A percentile compares a stretch with the other conserved stretches of the same genome.
These are phyloP conservation scores for Saccopteryx leptura DNA, from an alignment of 2,113 vertebrate genomes.

Conservation along the genomic window DNA sequence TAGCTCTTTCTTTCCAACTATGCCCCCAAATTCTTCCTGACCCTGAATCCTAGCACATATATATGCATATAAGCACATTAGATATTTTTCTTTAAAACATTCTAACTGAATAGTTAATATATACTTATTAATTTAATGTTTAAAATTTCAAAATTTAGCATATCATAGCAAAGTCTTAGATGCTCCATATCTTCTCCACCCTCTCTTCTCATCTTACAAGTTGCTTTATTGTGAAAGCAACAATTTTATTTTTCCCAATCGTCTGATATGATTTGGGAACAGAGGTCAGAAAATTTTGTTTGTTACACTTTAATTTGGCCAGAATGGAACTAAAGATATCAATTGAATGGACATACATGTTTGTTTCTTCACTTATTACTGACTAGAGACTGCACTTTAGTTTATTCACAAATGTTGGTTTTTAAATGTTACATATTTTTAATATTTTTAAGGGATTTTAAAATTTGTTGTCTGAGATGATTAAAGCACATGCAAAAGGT, in stretches of 20 bases:
- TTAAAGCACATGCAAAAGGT: conserved; percentile 58
- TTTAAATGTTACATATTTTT: conserved; percentile 58
- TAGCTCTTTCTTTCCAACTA: neutral
- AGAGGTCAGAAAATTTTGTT: conserved; percentile 43
- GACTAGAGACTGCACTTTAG: neutral
- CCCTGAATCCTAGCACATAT: neutral
- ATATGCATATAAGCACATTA: neutral
- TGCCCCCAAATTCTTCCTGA: neutral
- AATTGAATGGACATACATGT: conserved; percentile 17
- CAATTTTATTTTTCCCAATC: neutral
- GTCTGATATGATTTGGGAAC: conserved; percentile 29
- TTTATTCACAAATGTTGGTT: neutral
- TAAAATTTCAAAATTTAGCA: neutral
- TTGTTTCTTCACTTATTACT: conserved; percentile 43
- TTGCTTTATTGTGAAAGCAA: conserved; percentile 8
- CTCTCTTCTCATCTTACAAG: neutral
- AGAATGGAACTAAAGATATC: conserved; percentile 55
- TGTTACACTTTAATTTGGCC: conserved; percentile 53
- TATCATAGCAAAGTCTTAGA: neutral
- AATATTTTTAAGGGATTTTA: conserved; percentile 43
- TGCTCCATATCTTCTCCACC: neutral
- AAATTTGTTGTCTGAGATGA: conserved; percentile 50
- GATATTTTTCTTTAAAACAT: neutral
- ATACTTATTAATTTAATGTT: neutral
- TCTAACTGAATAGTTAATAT: neutral